phyloP scores from a whole-genome alignment of 2,113 vertebrate genomes.

The Acanthochromis polyacanthus region DNA sequence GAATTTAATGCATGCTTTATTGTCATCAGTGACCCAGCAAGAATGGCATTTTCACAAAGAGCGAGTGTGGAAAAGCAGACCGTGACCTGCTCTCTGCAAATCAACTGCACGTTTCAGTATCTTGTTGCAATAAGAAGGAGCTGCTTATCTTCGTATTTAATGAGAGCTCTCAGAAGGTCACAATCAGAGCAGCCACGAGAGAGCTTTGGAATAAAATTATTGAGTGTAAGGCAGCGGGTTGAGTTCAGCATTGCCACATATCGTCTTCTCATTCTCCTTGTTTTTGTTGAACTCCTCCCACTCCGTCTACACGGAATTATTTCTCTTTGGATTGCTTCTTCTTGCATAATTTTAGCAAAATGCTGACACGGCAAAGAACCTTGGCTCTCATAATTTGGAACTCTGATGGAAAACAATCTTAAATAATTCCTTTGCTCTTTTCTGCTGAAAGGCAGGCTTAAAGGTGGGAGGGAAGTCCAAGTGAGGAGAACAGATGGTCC shows the following conservation, averaged over 20 bases:
- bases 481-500: slow-evolving; percentile 46
- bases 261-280: slow-evolving; percentile 30
- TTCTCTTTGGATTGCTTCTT: slow-evolving; percentile 44
- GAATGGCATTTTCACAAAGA: slow-evolving; percentile 31
- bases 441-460: slow-evolving; percentile 8
- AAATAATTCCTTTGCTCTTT: slow-evolving; percentile 41
- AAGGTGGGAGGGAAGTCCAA: slow-evolving; percentile 26
- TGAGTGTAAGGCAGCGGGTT: slow-evolving; percentile 7
- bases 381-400: slow-evolving; percentile 46
- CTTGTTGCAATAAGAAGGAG: not conserved
- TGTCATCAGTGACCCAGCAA: slow-evolving; percentile 32
- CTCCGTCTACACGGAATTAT: slow-evolving; percentile 38
- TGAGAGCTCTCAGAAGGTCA: not conserved
- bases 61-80: not conserved
- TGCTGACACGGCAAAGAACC: slow-evolving; percentile 55
- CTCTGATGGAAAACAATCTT: slow-evolving; percentile 35
- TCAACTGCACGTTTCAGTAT: slow-evolving; percentile 3
- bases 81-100: slow-evolving; percentile 11
- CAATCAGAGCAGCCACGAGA: not conserved
- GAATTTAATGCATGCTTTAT: slow-evolving; percentile 34
- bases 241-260: slow-evolving; percentile 13
- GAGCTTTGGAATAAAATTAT: not conserved
- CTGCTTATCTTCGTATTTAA: slow-evolving; percentile 5
- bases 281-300: slow-evolving; percentile 38
- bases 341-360: slow-evolving; percentile 55